phyloP scores from a whole-genome alignment of 92 coral and sea anemone genomes.

The Pocillopora meandrina region DNA sequence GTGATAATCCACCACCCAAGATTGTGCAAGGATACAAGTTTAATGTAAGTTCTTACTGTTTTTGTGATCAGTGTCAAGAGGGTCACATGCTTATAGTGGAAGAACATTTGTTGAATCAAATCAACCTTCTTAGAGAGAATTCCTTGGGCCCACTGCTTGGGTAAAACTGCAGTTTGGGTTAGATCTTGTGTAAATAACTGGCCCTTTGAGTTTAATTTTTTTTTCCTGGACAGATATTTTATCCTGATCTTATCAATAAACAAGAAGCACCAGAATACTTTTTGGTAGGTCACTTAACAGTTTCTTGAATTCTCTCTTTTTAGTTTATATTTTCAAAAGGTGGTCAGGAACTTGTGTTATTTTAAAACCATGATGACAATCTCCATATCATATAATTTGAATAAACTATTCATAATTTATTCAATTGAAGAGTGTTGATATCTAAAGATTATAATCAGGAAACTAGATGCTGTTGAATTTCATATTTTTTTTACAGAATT shows the following conservation, averaged over 20 bases:
- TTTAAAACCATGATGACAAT: too few relatives aligned
- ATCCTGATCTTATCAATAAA: slow-evolving; percentile 94
- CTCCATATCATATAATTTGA: neutral
- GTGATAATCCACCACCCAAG: slow-evolving; percentile 98
- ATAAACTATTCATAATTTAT: too few relatives aligned
- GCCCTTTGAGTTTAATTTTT: neutral
- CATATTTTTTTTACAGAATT: neutral
- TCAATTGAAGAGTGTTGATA: too few relatives aligned
- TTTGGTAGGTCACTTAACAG: slow-evolving; percentile 63
- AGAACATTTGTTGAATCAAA: too few relatives aligned
- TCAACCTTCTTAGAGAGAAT: too few relatives aligned
- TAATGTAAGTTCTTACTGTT: slow-evolving; percentile 64
- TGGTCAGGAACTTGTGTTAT: neutral
- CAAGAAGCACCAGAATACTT: slow-evolving; percentile 92
- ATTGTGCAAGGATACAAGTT: slow-evolving; percentile 99
- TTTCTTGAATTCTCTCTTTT: neutral
- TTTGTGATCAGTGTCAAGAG: too few relatives aligned
- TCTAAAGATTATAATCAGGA: too few relatives aligned
- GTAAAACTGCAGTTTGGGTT: too few relatives aligned
- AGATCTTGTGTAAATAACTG: too few relatives aligned
- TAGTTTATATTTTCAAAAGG: neutral
- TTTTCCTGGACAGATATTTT: slow-evolving; percentile 72
- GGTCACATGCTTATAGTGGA: too few relatives aligned
- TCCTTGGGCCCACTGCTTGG: too few relatives aligned
- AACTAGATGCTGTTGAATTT: neutral